Conservation (phyloP, 2,797 vertebrate species). For the Smutsia gigantea region DNA sequence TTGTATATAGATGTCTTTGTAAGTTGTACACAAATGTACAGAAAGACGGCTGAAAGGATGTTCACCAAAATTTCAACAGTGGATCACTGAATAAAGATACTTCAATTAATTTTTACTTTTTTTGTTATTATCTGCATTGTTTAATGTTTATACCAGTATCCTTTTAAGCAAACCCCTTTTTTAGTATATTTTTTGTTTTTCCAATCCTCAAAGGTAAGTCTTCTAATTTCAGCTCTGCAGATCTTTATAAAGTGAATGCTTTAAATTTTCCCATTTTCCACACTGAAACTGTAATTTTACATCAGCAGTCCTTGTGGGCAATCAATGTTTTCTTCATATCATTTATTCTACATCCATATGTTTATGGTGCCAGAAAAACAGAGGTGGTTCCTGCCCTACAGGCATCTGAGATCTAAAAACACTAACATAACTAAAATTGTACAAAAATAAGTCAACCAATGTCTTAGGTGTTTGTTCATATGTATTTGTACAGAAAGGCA, state of each 20-base stretch:
- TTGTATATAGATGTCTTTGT: background rate
- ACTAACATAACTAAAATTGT: background rate
- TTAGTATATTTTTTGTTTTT: background rate
- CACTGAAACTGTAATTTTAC: background rate
- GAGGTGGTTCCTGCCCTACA: background rate
- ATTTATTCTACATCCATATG: background rate
- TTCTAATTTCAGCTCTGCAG: background rate
- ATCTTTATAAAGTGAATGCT: background rate
- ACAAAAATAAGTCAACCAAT: background rate
- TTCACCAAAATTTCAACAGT: background rate
- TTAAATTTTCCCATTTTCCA: background rate
- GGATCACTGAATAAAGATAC: background rate
- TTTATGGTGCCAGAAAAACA: background rate
- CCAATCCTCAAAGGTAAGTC: background rate
- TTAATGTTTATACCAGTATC: background rate
- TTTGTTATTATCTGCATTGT: background rate
- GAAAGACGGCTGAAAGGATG: background rate
- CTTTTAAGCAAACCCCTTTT: background rate
- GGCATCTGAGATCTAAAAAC: background rate
- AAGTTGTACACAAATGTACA: background rate
- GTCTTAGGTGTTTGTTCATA: background rate
- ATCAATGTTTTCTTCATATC: background rate
- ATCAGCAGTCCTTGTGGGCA: background rate
- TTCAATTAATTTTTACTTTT: conserved; percentile 8
- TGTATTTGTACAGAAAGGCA: background rate